Percentiles rank a stretch among this genome's conserved stretches.
phyloP scores from a whole-genome alignment of 2,797 vertebrate species.

The Lacerta agilis region DNA sequence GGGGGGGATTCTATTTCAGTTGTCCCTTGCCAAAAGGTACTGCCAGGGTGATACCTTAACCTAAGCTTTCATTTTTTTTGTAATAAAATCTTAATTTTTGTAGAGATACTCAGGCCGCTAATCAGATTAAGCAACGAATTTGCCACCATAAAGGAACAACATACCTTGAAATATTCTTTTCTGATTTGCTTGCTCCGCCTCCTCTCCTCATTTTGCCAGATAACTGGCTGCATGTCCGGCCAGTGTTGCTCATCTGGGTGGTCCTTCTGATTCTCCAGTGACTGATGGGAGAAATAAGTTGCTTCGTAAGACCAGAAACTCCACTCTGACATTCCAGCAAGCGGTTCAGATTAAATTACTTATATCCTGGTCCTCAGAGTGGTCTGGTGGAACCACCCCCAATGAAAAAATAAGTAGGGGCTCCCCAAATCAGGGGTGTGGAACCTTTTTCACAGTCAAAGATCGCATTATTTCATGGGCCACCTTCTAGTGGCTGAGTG shows the following conservation, averaged over 20 bases:
- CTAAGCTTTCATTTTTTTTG: not conserved
- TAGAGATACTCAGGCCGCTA: not conserved
- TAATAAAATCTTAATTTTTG: not conserved
- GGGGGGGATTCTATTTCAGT: too few species aligned
- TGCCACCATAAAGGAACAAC: conserved; percentile 10
- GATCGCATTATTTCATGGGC: too few species aligned
- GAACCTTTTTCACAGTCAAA: not conserved
- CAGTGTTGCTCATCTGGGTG: conserved; percentile 85
- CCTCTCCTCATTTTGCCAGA: conserved; percentile 94
- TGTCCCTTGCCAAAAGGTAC: not conserved
- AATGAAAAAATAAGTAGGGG: not conserved
- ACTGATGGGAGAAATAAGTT: conserved; percentile 55
- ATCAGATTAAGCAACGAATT: not conserved
- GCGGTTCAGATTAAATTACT: not conserved
- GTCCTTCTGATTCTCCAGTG: conserved; percentile 82
- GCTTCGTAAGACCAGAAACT: not conserved
- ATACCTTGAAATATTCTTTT: conserved; percentile 96
- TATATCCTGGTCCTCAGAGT: not conserved
- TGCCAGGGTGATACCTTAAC: not conserved
- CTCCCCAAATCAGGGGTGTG: not conserved
- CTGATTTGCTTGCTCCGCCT: conserved; percentile 93
- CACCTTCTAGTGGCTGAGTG: too few species aligned
- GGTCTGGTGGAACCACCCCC: not conserved
- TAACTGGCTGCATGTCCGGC: conserved; percentile 89
- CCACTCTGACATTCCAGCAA: too few species aligned